Evolutionary conservation across 2,113 vertebrate genomes (phyloP).

Genomic region (Ornithorhynchus anatinus): DNA sequence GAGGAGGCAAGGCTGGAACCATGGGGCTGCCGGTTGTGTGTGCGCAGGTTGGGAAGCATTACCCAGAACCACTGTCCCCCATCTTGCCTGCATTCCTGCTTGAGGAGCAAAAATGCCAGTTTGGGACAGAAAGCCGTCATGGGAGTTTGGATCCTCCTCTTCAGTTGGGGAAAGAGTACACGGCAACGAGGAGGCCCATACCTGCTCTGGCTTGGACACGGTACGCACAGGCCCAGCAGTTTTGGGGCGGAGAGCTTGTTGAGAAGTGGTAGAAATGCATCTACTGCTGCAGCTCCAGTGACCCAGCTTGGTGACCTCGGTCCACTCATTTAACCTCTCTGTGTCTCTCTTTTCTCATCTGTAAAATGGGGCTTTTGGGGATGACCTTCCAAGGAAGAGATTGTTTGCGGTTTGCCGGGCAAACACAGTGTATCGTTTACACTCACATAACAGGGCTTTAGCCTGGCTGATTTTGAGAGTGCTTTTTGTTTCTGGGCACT

Average conservation of each 20-base stretch:
- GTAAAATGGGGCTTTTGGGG: neutral
- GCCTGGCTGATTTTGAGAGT: too few relatives aligned
- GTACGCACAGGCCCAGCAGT: neutral
- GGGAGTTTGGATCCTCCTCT: neutral
- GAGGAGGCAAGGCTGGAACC: too few relatives aligned
- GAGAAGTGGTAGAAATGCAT: neutral
- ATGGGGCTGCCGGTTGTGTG: too few relatives aligned
- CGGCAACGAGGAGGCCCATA: too few relatives aligned
- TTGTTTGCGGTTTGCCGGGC: too few relatives aligned
- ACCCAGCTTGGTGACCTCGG: neutral
- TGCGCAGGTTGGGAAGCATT: neutral
- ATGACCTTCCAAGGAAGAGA: neutral
- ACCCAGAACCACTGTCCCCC: rapidly evolving
- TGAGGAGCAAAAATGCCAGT: neutral
- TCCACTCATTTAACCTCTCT: neutral
- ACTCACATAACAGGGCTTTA: too few relatives aligned
- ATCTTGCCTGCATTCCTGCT: neutral
- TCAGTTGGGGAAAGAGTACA: too few relatives aligned
- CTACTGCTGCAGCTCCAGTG: rapidly evolving
- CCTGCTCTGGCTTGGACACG: too few relatives aligned
- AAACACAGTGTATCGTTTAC: too few relatives aligned
- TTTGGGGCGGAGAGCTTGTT: too few relatives aligned
- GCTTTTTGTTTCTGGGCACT: too few relatives aligned
- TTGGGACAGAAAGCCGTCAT: neutral
- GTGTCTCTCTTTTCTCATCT: neutral